phyloP scores from a whole-genome alignment of 1,140 invertebrate species.

The Augochlora pura region DNA sequence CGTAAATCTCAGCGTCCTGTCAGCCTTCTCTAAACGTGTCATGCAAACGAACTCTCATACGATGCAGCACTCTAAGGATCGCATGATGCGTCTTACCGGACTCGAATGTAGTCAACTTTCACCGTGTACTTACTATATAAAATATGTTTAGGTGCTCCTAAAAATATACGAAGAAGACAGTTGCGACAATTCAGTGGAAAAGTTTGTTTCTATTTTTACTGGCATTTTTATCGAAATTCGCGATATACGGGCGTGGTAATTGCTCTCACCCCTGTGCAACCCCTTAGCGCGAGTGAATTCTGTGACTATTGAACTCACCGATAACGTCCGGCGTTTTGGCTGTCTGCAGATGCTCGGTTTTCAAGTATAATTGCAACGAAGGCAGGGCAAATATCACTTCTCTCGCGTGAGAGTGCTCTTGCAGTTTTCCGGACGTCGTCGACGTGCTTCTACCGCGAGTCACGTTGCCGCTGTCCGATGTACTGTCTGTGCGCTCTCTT shows the following conservation, averaged over 20 bases:
- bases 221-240: neutral
- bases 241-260: too few species aligned
- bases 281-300: too few species aligned
- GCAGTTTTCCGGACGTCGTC: conserved; percentile 82
- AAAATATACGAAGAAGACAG: conserved; percentile 73
- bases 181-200: conserved; percentile 42
- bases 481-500: conserved; percentile 82
- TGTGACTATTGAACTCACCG: conserved; percentile 79
- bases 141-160: conserved; percentile 78
- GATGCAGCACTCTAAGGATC: neutral
- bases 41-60: conserved; percentile 26
- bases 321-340: conserved; percentile 85
- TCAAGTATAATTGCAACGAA: conserved; percentile 93
- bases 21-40: conserved; percentile 16
- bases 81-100: conserved; percentile 19
- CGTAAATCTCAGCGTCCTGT: neutral
- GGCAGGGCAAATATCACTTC: conserved; percentile 98
- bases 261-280: too few species aligned
- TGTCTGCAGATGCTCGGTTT: conserved; percentile 94
- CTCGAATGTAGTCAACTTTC: conserved; percentile 27
- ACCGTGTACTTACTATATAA: conserved; percentile 76
- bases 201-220: neutral
- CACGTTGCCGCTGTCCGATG: conserved; percentile 70
- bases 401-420: conserved; percentile 92
- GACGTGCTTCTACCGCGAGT: conserved; percentile 77